A percentile compares a stretch with the other conserved stretches of the same genome.
phyloP scores from a whole-genome alignment of 2,797 vertebrate species.

The Peromyscus aztecus region DNA sequence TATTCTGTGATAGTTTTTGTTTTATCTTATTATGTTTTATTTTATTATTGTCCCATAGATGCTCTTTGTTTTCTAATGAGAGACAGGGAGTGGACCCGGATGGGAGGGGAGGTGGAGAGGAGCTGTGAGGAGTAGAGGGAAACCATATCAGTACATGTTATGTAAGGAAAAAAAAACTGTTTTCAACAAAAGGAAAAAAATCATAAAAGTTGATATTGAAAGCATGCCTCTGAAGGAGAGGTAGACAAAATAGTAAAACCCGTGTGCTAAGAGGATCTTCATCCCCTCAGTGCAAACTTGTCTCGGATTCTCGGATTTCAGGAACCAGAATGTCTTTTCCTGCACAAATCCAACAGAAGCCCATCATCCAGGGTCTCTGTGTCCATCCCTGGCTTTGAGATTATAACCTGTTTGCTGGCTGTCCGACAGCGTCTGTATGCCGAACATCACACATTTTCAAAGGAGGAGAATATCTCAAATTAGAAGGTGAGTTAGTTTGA shows the following conservation, averaged over 20 bases:
- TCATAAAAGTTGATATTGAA: constrained; percentile 13
- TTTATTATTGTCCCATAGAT: background rate
- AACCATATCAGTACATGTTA: background rate
- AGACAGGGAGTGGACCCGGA: background rate
- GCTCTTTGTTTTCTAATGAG: background rate
- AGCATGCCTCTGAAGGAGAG: background rate
- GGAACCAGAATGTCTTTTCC: background rate
- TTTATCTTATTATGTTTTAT: background rate
- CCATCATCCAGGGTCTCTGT: background rate
- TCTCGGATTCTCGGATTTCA: constrained; percentile 55
- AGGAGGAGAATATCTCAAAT: constrained; percentile 52
- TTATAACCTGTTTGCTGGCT: background rate
- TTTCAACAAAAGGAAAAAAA: background rate
- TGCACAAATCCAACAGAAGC: background rate
- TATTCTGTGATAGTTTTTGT: background rate
- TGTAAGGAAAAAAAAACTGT: background rate
- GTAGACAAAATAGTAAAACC: constrained; percentile 24
- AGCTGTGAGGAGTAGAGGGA: background rate
- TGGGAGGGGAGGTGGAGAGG: background rate
- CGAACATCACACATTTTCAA: background rate
- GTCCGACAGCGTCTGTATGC: background rate
- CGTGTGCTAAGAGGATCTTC: background rate
- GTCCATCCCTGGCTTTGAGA: background rate
- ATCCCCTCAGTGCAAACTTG: background rate
- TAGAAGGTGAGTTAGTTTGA: constrained; percentile 15